These are phyloP conservation scores for Notospermus geniculatus DNA, from an alignment of 1,140 invertebrate species.

Conservation along the genomic window DNA sequence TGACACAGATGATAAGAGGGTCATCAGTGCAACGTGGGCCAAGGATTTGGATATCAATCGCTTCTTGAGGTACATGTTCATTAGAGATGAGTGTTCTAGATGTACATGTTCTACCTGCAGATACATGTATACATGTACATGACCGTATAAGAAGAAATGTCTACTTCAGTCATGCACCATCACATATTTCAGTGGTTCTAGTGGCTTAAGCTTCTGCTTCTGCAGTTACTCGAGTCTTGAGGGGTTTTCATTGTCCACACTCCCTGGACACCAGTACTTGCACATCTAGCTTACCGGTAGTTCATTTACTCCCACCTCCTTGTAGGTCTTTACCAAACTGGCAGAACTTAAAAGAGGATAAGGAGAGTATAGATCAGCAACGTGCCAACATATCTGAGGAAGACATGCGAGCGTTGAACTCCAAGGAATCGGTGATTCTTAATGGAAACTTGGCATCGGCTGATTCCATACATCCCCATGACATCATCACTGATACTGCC, in stretches of 20 bases:
- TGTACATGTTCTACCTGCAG: too few species aligned
- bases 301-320: too few species aligned
- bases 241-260: too few species aligned
- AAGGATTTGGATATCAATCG: constrained; percentile 92
- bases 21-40: constrained; percentile 86
- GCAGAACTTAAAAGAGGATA: constrained; percentile 66
- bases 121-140: too few species aligned
- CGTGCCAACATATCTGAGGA: constrained; percentile 56
- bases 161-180: too few species aligned
- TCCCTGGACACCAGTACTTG: too few species aligned
- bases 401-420: constrained; percentile 76
- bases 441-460: constrained; percentile 72
- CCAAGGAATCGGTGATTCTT: constrained; percentile 87
- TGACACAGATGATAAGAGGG: constrained; percentile 74
- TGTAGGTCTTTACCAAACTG: constrained; percentile 78
- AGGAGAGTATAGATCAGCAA: constrained; percentile 39
- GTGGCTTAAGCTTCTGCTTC: too few species aligned
- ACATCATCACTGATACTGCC: constrained; percentile 76
- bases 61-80: constrained; percentile 65
- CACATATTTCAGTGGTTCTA: too few species aligned
- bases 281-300: background rate
- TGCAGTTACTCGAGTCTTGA: too few species aligned
- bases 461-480: constrained; percentile 79
- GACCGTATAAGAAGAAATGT: too few species aligned
- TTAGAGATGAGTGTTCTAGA: too few species aligned